Evolutionary conservation across 2,888 invertebrate species (phyloP).

Genomic region (Platypus cylindrus): DNA sequence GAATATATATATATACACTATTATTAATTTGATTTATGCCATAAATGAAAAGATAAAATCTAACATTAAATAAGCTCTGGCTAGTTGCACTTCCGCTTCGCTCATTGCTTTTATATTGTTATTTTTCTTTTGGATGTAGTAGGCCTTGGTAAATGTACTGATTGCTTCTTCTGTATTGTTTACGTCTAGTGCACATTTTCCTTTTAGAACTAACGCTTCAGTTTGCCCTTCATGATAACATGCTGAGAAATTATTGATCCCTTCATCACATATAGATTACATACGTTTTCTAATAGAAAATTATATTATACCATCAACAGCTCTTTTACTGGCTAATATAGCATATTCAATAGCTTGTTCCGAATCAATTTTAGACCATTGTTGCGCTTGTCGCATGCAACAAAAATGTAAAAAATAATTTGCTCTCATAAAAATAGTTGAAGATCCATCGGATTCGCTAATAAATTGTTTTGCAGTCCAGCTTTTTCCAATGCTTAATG

Average conservation of each 20-base stretch:
- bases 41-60: not conserved
- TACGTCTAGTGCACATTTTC: constrained; percentile 39
- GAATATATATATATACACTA: not conserved
- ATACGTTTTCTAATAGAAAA: not conserved
- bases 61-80: constrained; percentile 40
- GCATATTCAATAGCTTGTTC: constrained; percentile 37
- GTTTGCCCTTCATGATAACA: constrained; percentile 36
- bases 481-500: constrained; percentile 29
- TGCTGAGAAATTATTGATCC: constrained; percentile 28
- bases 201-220: constrained; percentile 42
- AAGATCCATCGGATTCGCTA: constrained; percentile 19
- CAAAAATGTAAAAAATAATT: constrained; percentile 35
- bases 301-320: constrained; percentile 30
- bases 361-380: constrained; percentile 31
- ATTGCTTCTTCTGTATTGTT: constrained; percentile 39
- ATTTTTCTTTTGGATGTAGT: constrained; percentile 32
- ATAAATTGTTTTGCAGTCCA: constrained; percentile 27
- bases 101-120: constrained; percentile 38
- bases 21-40: not conserved
- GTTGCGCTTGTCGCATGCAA: constrained; percentile 35
- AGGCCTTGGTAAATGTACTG: constrained; percentile 39
- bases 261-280: not conserved
- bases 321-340: constrained; percentile 40
- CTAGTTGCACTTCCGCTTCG: constrained; percentile 40
- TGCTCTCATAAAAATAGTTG: constrained; percentile 36